phyloP scores from a whole-genome alignment of 2,888 invertebrate species.

The Tachina grossa region DNA sequence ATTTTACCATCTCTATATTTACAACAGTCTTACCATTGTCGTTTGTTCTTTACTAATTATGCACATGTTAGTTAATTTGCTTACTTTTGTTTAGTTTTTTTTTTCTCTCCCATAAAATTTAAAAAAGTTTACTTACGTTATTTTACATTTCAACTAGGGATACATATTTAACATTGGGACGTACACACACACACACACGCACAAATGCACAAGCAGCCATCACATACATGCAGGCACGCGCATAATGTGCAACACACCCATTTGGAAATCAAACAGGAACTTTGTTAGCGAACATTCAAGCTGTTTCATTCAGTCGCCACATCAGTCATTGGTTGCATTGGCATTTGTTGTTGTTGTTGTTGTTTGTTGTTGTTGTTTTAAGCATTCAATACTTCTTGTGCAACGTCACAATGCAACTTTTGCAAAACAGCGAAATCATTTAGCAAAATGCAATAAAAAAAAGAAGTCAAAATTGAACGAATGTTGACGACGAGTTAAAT shows the following conservation, averaged over 20 bases:
- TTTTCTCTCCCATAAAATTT: no score
- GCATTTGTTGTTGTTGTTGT: not conserved
- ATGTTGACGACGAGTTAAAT: not conserved
- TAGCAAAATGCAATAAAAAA: conserved; percentile 22
- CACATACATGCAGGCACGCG: not conserved
- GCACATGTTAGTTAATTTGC: no score
- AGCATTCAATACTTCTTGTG: not conserved
- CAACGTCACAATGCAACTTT: conserved; percentile 19
- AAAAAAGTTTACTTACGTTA: no score
- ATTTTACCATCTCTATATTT: no score
- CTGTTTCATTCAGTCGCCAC: conserved; percentile 20
- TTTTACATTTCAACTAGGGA: not conserved
- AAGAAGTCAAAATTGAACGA: conserved; percentile 13
- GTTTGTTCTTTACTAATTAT: no score
- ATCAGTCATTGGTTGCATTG: not conserved
- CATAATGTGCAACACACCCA: conserved; percentile 36
- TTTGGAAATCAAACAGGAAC: conserved; percentile 49
- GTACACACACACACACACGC: not conserved
- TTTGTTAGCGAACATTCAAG: not conserved
- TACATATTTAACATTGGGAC: not conserved
- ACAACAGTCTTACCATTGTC: no score
- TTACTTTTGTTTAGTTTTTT: no score
- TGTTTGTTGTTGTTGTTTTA: conserved; percentile 7
- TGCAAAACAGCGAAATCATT: conserved; percentile 43
- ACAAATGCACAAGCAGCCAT: not conserved